phyloP scores from a whole-genome alignment of 2,113 vertebrate species.

The Vulpes ferrilata region DNA sequence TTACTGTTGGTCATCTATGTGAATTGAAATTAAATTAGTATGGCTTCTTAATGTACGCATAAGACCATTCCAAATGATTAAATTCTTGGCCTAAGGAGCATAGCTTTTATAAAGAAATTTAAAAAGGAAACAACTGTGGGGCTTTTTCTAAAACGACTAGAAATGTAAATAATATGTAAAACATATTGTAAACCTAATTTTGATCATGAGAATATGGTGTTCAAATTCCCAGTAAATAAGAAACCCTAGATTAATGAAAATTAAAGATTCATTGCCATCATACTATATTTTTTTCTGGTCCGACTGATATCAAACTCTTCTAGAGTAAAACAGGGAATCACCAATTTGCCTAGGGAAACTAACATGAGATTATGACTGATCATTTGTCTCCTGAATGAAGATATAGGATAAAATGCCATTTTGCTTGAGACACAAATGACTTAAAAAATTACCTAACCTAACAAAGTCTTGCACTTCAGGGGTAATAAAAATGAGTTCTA shows the following conservation, averaged over 20 bases:
- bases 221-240: not conserved
- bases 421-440: not conserved
- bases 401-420: not conserved
- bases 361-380: not conserved
- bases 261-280: not conserved
- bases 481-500: not conserved
- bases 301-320: not conserved
- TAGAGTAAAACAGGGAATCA: not conserved
- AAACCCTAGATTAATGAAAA: not conserved
- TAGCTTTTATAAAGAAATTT: not conserved
- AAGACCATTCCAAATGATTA: not conserved
- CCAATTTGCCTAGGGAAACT: not conserved
- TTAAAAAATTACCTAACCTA: not conserved
- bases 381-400: not conserved
- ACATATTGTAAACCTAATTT: not conserved
- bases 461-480: not conserved
- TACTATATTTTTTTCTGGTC: not conserved
- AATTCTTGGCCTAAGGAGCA: not conserved
- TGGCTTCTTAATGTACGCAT: not conserved
- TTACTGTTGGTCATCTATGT: no score
- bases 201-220: not conserved
- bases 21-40: not conserved
- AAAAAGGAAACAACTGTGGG: not conserved
- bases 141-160: not conserved
- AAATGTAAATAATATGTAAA: not conserved